Percentiles rank a stretch among this genome's conserved stretches.
Conservation (phyloP, 2,888 invertebrate genomes). For the Abrostola triplasia region DNA sequence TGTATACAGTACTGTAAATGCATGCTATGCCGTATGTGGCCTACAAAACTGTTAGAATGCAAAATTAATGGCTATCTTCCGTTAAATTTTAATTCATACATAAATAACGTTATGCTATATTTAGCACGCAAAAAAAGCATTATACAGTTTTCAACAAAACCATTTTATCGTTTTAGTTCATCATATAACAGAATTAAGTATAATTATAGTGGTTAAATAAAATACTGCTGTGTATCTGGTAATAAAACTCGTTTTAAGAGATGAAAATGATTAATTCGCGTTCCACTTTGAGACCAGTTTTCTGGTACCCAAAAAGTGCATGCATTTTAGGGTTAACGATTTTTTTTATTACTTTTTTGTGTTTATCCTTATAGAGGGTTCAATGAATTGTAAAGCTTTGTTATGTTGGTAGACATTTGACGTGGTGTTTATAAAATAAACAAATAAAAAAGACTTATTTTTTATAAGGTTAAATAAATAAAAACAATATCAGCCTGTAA, state of each 20-base stretch:
- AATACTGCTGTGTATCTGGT: conserved; percentile 10
- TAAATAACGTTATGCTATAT: conserved; percentile 17
- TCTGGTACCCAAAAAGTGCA: conserved; percentile 12
- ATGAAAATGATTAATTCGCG: conserved; percentile 16
- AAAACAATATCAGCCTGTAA: no score
- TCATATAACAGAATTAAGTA: conserved; percentile 8
- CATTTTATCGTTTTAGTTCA: conserved; percentile 11
- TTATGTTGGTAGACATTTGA: no score
- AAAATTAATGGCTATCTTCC: background rate
- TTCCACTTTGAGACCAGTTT: conserved; percentile 36
- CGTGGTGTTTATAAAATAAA: no score
- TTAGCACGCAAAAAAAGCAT: background rate
- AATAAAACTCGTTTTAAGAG: conserved; percentile 23
- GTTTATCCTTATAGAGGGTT: no score
- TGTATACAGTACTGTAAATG: no score
- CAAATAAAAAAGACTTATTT: no score
- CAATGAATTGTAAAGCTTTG: no score
- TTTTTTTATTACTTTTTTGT: background rate
- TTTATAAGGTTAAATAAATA: no score
- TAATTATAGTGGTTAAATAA: conserved; percentile 27
- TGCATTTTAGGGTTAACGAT: conserved; percentile 34
- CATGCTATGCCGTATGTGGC: no score
- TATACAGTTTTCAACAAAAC: background rate
- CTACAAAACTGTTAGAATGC: no score
- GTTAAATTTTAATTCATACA: background rate